phyloP scores from a whole-genome alignment of 2,888 invertebrate species.

The Dicyrtomina minuta region DNA sequence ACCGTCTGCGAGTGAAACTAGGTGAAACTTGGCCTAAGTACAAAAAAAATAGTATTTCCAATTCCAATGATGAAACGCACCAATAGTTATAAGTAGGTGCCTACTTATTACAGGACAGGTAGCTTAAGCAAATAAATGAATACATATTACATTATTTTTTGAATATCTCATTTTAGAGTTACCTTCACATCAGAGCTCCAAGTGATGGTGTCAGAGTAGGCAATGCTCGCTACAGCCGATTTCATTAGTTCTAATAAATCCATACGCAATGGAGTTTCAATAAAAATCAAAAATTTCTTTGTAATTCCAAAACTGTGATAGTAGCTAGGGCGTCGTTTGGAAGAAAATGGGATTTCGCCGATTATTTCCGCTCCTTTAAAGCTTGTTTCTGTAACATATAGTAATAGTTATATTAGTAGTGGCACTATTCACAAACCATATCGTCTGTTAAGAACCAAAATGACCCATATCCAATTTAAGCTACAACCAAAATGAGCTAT shows the following conservation, averaged over 20 bases:
- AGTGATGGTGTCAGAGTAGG: constrained; percentile 57
- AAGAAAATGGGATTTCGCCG: constrained; percentile 56
- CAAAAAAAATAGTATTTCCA: constrained; percentile 2
- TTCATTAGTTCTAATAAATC: constrained; percentile 56
- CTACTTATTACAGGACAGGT: not conserved
- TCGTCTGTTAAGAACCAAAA: not conserved
- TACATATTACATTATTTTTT: not conserved
- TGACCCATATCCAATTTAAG: too few relatives aligned
- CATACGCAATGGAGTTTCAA: constrained; percentile 60
- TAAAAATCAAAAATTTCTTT: constrained; percentile 60
- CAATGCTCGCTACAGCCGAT: constrained; percentile 54
- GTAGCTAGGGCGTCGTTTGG: constrained; percentile 57
- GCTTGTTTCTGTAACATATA: constrained; percentile 40
- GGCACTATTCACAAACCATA: not conserved
- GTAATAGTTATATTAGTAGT: not conserved
- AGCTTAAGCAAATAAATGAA: not conserved
- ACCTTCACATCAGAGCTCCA: constrained; percentile 58
- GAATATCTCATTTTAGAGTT: constrained; percentile 12
- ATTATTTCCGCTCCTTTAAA: constrained; percentile 55
- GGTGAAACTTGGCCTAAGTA: constrained; percentile 56
- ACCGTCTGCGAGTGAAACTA: constrained; percentile 57
- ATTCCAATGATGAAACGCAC: not conserved
- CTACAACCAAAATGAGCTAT: too few relatives aligned
- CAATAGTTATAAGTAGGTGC: constrained; percentile 1
- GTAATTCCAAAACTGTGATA: constrained; percentile 63